Conservation (phyloP, 2,113 vertebrate genomes). For the Ammodytes dubius region DNA sequence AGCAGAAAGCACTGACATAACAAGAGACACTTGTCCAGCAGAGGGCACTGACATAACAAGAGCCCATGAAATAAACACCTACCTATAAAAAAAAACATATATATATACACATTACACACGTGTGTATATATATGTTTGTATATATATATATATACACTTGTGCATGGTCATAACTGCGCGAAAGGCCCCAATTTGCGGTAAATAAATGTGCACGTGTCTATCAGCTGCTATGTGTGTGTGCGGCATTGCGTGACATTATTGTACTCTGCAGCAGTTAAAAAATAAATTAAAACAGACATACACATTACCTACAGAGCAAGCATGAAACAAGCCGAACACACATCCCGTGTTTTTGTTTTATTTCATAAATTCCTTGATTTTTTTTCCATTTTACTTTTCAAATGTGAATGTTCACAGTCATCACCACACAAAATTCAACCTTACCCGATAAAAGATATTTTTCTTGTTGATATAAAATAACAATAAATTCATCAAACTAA, state of each 20-base stretch:
- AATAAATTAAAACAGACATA: neutral
- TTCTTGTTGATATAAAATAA: slow-evolving; percentile 84
- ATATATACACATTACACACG: no score
- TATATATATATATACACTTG: no score
- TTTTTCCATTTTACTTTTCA: slow-evolving; percentile 80
- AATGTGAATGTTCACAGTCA: slow-evolving; percentile 85
- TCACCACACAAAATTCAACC: slow-evolving; percentile 83
- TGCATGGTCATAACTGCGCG: no score
- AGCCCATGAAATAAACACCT: no score
- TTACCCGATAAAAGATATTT: slow-evolving; percentile 78
- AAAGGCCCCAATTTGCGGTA: no score
- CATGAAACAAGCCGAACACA: slow-evolving; percentile 61
- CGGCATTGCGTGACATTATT: slow-evolving; percentile 14
- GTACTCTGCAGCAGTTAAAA: slow-evolving; percentile 15
- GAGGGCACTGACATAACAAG: no score
- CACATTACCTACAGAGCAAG: slow-evolving; percentile 38
- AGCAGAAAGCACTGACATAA: no score
- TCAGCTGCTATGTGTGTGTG: no score
- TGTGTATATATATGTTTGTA: no score
- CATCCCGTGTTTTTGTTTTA: slow-evolving; percentile 77
- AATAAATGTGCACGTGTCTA: no score
- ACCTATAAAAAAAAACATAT: no score
- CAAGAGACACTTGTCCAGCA: no score
- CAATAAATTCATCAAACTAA: slow-evolving; percentile 80
- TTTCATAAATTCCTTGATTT: slow-evolving; percentile 82